Conservation (phyloP, 2,797 vertebrate genomes). For the Darevskia nairensis region DNA sequence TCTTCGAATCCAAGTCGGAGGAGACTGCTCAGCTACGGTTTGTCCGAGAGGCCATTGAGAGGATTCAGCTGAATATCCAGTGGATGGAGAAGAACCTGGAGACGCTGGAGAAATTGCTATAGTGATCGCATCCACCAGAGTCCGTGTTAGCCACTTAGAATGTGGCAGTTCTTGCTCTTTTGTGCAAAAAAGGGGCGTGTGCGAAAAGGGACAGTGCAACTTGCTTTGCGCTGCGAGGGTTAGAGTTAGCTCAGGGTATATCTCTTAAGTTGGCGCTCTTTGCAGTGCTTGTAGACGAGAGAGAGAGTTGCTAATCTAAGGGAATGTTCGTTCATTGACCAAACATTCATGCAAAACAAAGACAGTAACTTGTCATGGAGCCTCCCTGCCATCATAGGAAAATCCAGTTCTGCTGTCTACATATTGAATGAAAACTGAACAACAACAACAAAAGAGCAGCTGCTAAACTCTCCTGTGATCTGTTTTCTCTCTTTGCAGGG, state of each 20-base stretch:
- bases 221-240: slow-evolving; percentile 87
- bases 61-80: slow-evolving; percentile 89
- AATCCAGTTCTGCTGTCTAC: slow-evolving; percentile 54
- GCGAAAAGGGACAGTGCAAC: slow-evolving; percentile 71
- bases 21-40: slow-evolving; percentile 86
- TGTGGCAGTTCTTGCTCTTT: slow-evolving; percentile 54
- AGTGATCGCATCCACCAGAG: slow-evolving; percentile 42
- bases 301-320: slow-evolving; percentile 71
- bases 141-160: slow-evolving; percentile 55
- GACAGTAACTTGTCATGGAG: slow-evolving; percentile 53
- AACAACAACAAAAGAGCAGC: slow-evolving; percentile 22
- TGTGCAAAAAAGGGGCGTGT: slow-evolving; percentile 62
- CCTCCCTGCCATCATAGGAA: slow-evolving; percentile 17
- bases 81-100: slow-evolving; percentile 89
- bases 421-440: slow-evolving; percentile 24
- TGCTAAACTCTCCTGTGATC: slow-evolving; percentile 17
- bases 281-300: slow-evolving; percentile 66
- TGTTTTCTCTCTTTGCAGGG: slow-evolving; percentile 34
- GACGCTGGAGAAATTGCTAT: slow-evolving; percentile 77
- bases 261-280: slow-evolving; percentile 74
- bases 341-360: slow-evolving; percentile 63
- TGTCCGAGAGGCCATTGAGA: slow-evolving; percentile 88
- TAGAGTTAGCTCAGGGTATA: slow-evolving; percentile 91
- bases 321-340: slow-evolving; percentile 70
- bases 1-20: slow-evolving; percentile 88